Evolutionary conservation across 1,140 invertebrate genomes (phyloP).

Genomic region (Drosophila obscura): DNA sequence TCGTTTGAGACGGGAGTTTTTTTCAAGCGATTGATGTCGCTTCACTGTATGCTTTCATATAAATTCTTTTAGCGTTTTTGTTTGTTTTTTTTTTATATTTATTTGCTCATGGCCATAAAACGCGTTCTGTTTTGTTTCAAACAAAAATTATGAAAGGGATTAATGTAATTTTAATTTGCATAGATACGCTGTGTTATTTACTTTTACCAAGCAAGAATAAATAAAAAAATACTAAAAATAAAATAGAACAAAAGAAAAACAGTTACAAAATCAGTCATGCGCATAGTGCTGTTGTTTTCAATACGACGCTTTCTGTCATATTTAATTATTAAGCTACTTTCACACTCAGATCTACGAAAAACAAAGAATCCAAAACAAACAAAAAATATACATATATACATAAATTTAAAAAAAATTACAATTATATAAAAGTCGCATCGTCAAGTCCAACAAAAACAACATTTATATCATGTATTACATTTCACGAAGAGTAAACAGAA

Average conservation of each 20-base stretch:
- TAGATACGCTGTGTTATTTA: slow-evolving; percentile 76
- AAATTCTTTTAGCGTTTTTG: slow-evolving; percentile 10
- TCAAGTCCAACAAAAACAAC: slow-evolving; percentile 52
- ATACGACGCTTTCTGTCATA: slow-evolving; percentile 12
- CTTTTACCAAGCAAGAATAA: slow-evolving; percentile 65
- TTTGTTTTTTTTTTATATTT: slow-evolving; percentile 19
- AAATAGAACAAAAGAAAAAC: slow-evolving; percentile 13
- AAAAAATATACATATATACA: slow-evolving; percentile 3
- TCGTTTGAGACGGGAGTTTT: slow-evolving; percentile 3
- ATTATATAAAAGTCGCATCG: slow-evolving; percentile 43
- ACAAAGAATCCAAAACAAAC: slow-evolving; percentile 11
- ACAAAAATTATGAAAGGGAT: slow-evolving; percentile 31
- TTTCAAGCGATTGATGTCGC: slow-evolving; percentile 9
- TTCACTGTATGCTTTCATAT: slow-evolving; percentile 23
- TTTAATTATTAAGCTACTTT: slow-evolving; percentile 27
- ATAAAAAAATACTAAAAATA: slow-evolving; percentile 44
- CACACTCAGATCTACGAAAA: slow-evolving; percentile 19
- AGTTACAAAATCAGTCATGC: slow-evolving; percentile 53
- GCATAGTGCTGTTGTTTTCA: slow-evolving; percentile 66
- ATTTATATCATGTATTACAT: slow-evolving; percentile 77
- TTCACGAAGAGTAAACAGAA: slow-evolving; percentile 44
- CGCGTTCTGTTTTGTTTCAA: slow-evolving; percentile 53
- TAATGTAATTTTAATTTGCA: slow-evolving; percentile 67
- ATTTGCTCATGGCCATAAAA: slow-evolving; percentile 64
- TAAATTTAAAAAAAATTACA: slow-evolving; percentile 11